Evolutionary conservation across 2,797 vertebrate genomes (phyloP), one percentile per base, ranked within the genome.

Genomic region (Sarcoramphus papa): DNA sequence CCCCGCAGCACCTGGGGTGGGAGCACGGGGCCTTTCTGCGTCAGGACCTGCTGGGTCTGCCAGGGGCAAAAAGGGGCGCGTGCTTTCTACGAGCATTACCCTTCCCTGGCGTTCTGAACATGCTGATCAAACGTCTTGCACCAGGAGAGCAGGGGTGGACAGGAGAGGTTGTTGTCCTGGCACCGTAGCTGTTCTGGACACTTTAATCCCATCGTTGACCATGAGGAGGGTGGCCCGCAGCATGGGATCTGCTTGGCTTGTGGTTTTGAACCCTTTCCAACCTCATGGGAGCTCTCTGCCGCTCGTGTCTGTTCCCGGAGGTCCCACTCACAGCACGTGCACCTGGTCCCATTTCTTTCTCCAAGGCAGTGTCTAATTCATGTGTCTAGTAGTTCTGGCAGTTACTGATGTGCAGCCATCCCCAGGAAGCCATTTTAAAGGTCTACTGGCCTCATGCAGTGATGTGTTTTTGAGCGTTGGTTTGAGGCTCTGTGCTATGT

Each of bases 271-370:
- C 14, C 27, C 13, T 41, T 78, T 56, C 35, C 33, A n/a, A 6
- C 16, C 59, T 64, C 4, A 1, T 6, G 19, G 45, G 27, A 37
- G 48, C 14, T 23, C 21, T 23, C 15, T 30, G 45, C 37, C 1
- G 1, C 64, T 72, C 1, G 1, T 1, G 10, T 14, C 47, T 0
- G 0, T 20, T 51, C 37, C 31, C 3, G 1, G 74, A 19, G 45
- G 48, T 37, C 19, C 28, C 5, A 1, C 50, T 47, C 3, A 1
- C 30, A 22, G 23, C 50, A 31, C 1, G 0, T 8, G 40, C 1
- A 0, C 41, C 59, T 8, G 4, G 35, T 28, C 35, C 37, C 15
- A 12, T 17, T 41, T 23, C 13, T n/a, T 68, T 48, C 25, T 31
- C 22, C 11, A 2, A 14, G 45, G 3, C 21, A 18, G 15, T 31